These are phyloP conservation scores for Actias luna DNA, from an alignment of 2,888 invertebrate genomes.

Conservation along the genomic window DNA sequence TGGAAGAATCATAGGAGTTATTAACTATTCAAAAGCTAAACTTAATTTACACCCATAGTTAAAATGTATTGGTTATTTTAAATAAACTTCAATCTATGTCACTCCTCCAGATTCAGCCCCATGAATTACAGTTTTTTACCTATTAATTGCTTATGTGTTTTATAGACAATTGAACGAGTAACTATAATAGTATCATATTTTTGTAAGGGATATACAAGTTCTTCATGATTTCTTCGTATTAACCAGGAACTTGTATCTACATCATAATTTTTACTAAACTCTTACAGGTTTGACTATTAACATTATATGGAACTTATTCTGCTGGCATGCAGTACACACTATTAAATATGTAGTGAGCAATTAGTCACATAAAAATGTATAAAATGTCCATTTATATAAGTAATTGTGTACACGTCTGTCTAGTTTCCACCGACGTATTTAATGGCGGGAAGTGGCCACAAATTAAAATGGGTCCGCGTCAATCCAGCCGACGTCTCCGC, in stretches of 20 bases:
- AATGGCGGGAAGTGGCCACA: conserved; percentile 71
- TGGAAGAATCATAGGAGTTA: too few species aligned
- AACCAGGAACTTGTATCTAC: not conserved
- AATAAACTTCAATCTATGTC: too few species aligned
- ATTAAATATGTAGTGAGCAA: not conserved
- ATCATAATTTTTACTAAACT: not conserved
- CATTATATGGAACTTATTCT: not conserved
- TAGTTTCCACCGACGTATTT: conserved; percentile 48
- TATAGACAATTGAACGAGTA: too few species aligned
- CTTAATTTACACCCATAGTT: too few species aligned
- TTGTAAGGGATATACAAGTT: not conserved
- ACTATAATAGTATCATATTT: not conserved
- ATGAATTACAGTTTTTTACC: too few species aligned
- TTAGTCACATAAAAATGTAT: not conserved
- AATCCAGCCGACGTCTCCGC: conserved; percentile 63
- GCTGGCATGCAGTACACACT: not conserved
- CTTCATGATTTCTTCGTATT: not conserved
- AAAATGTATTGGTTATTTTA: too few species aligned
- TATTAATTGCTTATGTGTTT: too few species aligned
- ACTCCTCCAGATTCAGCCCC: too few species aligned
- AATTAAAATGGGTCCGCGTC: conserved; percentile 69
- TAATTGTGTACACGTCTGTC: conserved; percentile 36
- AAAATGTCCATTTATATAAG: conserved; percentile 17
- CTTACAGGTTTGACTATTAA: not conserved
- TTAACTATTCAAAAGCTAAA: too few species aligned